phyloP scores from a whole-genome alignment of 2,113 vertebrate genomes.

The Etheostoma spectabile region DNA sequence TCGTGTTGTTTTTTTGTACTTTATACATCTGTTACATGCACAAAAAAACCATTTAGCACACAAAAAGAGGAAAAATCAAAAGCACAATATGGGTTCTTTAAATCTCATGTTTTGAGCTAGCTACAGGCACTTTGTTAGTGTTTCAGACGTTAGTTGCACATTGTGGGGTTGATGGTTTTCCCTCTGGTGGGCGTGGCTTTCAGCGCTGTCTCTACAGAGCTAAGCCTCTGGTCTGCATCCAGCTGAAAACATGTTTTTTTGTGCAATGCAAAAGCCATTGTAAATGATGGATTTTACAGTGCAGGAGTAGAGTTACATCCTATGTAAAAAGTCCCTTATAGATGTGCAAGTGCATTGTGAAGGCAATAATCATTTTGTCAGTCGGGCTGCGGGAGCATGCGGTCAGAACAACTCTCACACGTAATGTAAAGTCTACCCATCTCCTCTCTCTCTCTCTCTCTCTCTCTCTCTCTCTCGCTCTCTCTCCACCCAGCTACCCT shows the following conservation, averaged over 20 bases:
- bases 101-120: too few relatives aligned
- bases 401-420: slow-evolving; percentile 28
- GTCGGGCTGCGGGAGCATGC: slow-evolving; percentile 13
- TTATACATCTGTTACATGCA: too few relatives aligned
- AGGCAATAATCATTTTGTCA: slow-evolving; percentile 32
- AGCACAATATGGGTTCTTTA: too few relatives aligned
- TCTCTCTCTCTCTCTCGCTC: slow-evolving; percentile 15
- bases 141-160: too few relatives aligned
- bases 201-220: not conserved
- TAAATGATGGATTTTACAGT: slow-evolving; percentile 42
- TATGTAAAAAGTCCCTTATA: slow-evolving; percentile 1
- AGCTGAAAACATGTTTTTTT: slow-evolving; percentile 17
- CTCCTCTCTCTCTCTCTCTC: slow-evolving; percentile 28
- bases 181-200: too few relatives aligned
- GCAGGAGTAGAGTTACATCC: slow-evolving; percentile 14
- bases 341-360: not conserved
- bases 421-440: slow-evolving; percentile 62
- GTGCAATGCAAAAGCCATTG: not conserved
- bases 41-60: too few relatives aligned
- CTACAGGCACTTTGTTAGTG: too few relatives aligned
- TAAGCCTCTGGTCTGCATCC: slow-evolving; percentile 6
- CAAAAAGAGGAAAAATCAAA: too few relatives aligned
- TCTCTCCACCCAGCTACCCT: slow-evolving; percentile 29
- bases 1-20: too few relatives aligned
- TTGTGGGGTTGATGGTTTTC: too few relatives aligned